Evolutionary conservation across 2,888 invertebrate species (phyloP), one percentile per base, ranked within the genome.

Genomic region (Bugula neritina): DNA sequence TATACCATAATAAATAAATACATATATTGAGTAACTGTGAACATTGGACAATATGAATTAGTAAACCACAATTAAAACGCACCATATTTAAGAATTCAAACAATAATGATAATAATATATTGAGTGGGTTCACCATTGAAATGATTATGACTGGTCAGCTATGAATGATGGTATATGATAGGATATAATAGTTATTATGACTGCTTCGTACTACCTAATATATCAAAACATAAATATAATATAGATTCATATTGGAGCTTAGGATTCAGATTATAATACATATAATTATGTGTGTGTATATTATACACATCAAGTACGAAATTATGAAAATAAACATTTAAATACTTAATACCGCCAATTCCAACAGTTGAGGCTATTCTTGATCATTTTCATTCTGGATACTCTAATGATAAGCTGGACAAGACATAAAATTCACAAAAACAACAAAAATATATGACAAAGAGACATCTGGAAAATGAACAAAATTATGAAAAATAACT

Each of bases 251-350:
- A 43, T 43, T 43, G 17, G 43, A 43, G 43, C 43, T 43, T 43
- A n/a, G n/a, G n/a, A n/a, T n/a, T n/a, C n/a, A n/a, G n/a, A n/a
- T n/a, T n/a, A n/a, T n/a, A n/a, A n/a, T n/a, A n/a, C n/a, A 43
- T 43, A 43, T 43, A 43, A 43, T 43, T 10, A 43, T 43, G 27
- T 2, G n/a, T 63, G 31, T 63, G 5, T 13, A 63, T 31, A 31
- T 31, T 63, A 63, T 23, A 57, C n/a, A 57, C 25, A 3, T 34
- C 31, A 21, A 31, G 31, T 63, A 63, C 63, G 63, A 63, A 63
- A 63, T 63, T 63, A 63, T 63, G 63, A 63, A 63, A 63, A 63
- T 63, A 63, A 63, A 63, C 63, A 63, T 63, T 31, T 63, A 63
- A 27, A 34, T 31, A 10, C 29, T 63, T 63, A 31, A 34, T 43